Conservation (phyloP, 2,888 invertebrate species). For the Thymelicus lineola region DNA sequence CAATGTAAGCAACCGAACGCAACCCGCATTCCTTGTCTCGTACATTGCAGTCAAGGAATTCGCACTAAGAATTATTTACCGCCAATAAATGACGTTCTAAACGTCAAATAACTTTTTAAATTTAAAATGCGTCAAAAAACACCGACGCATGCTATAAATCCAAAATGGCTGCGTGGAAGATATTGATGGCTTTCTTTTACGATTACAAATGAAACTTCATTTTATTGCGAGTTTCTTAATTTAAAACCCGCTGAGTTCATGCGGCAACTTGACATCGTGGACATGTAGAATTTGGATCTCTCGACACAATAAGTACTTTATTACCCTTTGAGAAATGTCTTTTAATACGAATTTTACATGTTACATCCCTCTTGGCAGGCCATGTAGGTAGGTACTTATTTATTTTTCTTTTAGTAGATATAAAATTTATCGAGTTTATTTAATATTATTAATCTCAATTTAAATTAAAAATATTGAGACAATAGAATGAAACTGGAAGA, state of each 20-base stretch:
- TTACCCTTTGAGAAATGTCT: constrained; percentile 45
- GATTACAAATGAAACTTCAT: constrained; percentile 60
- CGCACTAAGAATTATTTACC: constrained; percentile 55
- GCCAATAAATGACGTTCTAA: constrained; percentile 53
- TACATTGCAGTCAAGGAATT: constrained; percentile 49
- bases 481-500: too few relatives aligned
- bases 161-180: constrained; percentile 55
- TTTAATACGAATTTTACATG: constrained; percentile 16
- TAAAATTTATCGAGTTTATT: too few relatives aligned
- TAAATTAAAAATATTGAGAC: too few relatives aligned
- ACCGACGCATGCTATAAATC: constrained; percentile 61
- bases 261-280: constrained; percentile 51
- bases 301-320: constrained; percentile 44
- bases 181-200: constrained; percentile 76
- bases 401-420: background rate
- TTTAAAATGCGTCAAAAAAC: constrained; percentile 55
- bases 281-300: constrained; percentile 43
- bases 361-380: constrained; percentile 6
- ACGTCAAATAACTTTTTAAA: constrained; percentile 58
- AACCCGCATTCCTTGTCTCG: constrained; percentile 55
- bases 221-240: constrained; percentile 63
- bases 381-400: too few relatives aligned
- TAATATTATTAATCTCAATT: too few relatives aligned
- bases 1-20: constrained; percentile 58
- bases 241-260: constrained; percentile 59